Evolutionary conservation across 2,888 invertebrate genomes (phyloP), one percentile per base, ranked within the genome.

Genomic region (Lordiphosa andalusiaca): DNA sequence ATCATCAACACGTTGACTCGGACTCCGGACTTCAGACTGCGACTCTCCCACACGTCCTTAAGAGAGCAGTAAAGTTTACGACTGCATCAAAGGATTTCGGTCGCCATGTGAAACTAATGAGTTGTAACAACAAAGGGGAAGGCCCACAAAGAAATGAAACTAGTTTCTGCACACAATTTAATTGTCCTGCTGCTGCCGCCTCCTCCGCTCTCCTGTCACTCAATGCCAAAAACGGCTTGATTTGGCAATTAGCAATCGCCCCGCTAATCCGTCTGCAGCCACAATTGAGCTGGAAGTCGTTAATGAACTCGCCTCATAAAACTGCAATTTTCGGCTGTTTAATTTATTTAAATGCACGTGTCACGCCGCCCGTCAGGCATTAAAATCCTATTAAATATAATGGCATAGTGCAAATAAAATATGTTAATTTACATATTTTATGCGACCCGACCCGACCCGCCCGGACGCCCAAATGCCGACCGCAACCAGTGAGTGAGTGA

Each of bases 1-100:
- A 36, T 60, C 50, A 60, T 60, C 60, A 56, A 60, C 57, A 56
- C 50, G 50, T 56, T 56, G 50, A 59, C 50, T 42, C 33, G 4
- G 30, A 37, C 40, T 13, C 9, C 9, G n/a, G 35, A 35, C 37
- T 36, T 38, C 38, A n/a, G n/a, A n/a, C n/a, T 21, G 13, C 42
- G 6, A 25, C 46, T 41, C 25, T 41, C 57, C 44, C 41, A 53
- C 36, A 39, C 53, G 30, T 64, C 53, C 67, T 60, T 63, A 56
- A 63, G 69, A 73, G 68, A 63, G 74, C 59, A 54, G 66, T 72
- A 71, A 71, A 71, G 66, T 69, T 73, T 72, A 75, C 75, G 72
- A 72, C 80, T 75, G 74, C 80, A 80, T 75, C 74, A 75, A 75
- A 75, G 74, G 74, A 75, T 75, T 75, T 68, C 52, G 64, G 59